A percentile compares a stretch with the other conserved stretches of the same genome.
These are phyloP conservation scores for Tetragonula clypearis DNA, from an alignment of 1,140 invertebrate genomes.

Conservation along the genomic window DNA sequence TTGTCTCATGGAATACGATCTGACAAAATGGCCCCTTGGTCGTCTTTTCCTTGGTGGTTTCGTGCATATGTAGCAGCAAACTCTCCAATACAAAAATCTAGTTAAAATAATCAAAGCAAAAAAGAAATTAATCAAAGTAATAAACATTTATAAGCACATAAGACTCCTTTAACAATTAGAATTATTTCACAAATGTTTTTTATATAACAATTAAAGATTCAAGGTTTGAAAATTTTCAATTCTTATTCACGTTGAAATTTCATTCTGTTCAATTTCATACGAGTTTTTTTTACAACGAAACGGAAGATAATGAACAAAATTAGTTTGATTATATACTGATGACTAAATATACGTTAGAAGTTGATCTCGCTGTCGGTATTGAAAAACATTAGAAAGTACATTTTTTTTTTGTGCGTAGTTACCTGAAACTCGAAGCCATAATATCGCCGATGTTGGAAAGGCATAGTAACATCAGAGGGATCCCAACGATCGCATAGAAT, in stretches of 20 bases:
- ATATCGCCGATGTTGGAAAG: constrained; percentile 98
- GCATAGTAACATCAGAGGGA: constrained; percentile 96
- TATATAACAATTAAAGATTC: too few species aligned
- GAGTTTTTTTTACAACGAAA: too few species aligned
- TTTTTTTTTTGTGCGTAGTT: background rate
- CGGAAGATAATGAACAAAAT: background rate
- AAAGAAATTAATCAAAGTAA: background rate
- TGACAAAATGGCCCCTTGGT: constrained; percentile 70
- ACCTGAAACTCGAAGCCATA: constrained; percentile 96
- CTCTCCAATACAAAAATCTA: constrained; percentile 94
- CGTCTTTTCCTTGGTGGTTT: constrained; percentile 87
- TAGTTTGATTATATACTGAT: background rate
- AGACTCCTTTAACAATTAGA: too few species aligned
- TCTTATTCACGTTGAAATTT: too few species aligned
- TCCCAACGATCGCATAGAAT: constrained; percentile 97
- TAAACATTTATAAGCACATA: background rate
- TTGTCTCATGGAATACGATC: constrained; percentile 75
- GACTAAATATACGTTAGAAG: background rate
- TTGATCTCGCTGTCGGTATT: background rate
- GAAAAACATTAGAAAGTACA: background rate
- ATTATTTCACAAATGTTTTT: too few species aligned
- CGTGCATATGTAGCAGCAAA: constrained; percentile 94
- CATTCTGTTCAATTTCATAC: too few species aligned
- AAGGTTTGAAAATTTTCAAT: too few species aligned
- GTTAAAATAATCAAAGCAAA: constrained; percentile 15